Evolutionary conservation across 2,888 invertebrate genomes (phyloP), one percentile per base, ranked within the genome.

Genomic region (Nemotelus nigrinus): DNA sequence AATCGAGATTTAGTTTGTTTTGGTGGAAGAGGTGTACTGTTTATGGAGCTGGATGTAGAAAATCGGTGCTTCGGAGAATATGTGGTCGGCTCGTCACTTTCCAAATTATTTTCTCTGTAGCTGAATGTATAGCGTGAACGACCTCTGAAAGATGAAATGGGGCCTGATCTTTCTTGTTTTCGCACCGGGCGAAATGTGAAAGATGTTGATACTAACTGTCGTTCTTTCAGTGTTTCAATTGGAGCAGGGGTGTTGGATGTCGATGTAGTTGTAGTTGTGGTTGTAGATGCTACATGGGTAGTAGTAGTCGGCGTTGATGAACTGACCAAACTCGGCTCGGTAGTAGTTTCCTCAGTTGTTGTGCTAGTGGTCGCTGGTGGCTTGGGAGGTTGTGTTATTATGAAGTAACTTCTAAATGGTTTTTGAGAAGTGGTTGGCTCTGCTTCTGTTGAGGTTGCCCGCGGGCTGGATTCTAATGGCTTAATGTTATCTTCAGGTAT

Each of bases 41-140:
- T 39, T 1, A 81, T 82, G 8, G 78, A 78, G n/a, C 79, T 71
- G 7, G 74, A 72, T 1, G 81, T 81, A 1, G 81, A 78, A 53
- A 83, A 81, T 41, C 85, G 84, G 0, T 83, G 80, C 72, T 84
- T 86, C 0, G 88, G 87, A 0, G 86, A 83, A 81, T 86, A 87
- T 0, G 87, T 87, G 2, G 87, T 86, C 41, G 86, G 84, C 47
- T 81, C 80, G 76, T 86, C 86, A 60, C 53, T 80, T 0, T 85
- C 85, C n/a, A 84, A 72, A 10, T 82, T 80, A 70, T 83, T 85
- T 58, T 81, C 81, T 0, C 81, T 79, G 2, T 84, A 84, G 10
- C 85, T 84, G 5, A 82, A 83, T 0, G 87, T 86, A 68, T 85
- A 87, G 0, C 87, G 84, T 0, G 86, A 87, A 2, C 87, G 84